Evolutionary conservation across 2,888 invertebrate species (phyloP).

Genomic region (Dorcus hopei): DNA sequence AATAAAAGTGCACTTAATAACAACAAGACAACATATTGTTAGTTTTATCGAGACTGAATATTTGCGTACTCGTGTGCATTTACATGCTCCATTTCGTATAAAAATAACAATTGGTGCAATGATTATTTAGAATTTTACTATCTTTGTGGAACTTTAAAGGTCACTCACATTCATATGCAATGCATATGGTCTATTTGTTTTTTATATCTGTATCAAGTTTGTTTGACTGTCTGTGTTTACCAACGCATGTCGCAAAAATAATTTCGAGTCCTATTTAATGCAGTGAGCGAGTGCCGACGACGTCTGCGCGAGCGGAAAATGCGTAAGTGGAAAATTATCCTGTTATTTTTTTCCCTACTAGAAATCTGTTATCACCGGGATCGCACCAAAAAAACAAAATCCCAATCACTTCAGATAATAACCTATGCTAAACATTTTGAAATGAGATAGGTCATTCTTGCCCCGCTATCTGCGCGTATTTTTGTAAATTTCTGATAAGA

Average conservation of each 20-base stretch:
- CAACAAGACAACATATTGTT: too few species aligned
- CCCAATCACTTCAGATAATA: neutral
- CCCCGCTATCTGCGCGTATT: neutral
- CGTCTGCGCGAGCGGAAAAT: constrained; percentile 5
- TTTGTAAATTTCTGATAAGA: neutral
- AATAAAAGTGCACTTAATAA: too few species aligned
- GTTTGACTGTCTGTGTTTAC: constrained; percentile 43
- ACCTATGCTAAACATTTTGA: constrained; percentile 13
- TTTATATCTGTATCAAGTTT: constrained; percentile 39
- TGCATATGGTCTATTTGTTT: constrained; percentile 46
- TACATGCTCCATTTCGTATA: constrained; percentile 21
- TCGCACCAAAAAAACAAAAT: neutral
- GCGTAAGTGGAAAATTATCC: constrained; percentile 5
- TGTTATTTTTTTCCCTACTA: neutral
- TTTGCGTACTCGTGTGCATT: neutral
- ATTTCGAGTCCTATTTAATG: constrained; percentile 21
- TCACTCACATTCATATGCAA: constrained; percentile 41
- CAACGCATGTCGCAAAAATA: constrained; percentile 39
- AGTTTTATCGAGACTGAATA: too few species aligned
- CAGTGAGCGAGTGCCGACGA: neutral
- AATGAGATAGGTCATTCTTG: constrained; percentile 21
- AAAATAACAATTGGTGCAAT: constrained; percentile 28
- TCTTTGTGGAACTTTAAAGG: constrained; percentile 29
- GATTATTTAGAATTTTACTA: constrained; percentile 29
- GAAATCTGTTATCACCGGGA: neutral